Evolutionary conservation across 2,113 vertebrate species (phyloP).

Genomic region (Cacatua alba): DNA sequence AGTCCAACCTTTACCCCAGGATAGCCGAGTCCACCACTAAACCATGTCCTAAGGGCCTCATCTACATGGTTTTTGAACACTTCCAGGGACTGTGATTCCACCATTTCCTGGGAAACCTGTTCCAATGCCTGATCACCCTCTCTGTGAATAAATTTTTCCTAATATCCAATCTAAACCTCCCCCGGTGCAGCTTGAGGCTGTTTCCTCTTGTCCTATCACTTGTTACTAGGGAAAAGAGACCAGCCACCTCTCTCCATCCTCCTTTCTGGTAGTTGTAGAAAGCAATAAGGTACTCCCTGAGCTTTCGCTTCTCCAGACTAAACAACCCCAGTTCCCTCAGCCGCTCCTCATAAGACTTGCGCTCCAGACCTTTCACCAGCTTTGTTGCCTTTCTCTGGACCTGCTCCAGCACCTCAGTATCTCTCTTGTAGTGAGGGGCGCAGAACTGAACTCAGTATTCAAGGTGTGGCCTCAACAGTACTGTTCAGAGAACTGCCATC

Average conservation of each 20-base stretch:
- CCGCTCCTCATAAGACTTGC: neutral
- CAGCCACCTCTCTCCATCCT: neutral
- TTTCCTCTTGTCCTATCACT: neutral
- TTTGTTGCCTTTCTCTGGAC: neutral
- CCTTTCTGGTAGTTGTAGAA: neutral
- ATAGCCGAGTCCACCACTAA: neutral
- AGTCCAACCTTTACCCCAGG: neutral
- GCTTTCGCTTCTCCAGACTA: neutral
- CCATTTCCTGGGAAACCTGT: neutral
- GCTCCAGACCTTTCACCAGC: neutral
- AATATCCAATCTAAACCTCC: neutral
- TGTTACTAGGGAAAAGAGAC: neutral
- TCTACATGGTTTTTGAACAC: neutral
- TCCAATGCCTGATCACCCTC: neutral
- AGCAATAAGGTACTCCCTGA: neutral
- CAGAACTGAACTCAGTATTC: neutral
- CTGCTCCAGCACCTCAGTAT: neutral
- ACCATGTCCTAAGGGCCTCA: neutral
- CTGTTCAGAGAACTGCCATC: fast-evolving
- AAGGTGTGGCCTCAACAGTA: neutral
- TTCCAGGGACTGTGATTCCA: neutral
- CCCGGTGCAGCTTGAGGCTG: neutral
- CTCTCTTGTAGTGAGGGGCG: neutral
- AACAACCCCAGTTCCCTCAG: neutral
- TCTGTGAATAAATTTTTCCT: neutral